Evolutionary conservation across 2,113 vertebrate genomes (phyloP).

Genomic region (Pionites leucogaster): DNA sequence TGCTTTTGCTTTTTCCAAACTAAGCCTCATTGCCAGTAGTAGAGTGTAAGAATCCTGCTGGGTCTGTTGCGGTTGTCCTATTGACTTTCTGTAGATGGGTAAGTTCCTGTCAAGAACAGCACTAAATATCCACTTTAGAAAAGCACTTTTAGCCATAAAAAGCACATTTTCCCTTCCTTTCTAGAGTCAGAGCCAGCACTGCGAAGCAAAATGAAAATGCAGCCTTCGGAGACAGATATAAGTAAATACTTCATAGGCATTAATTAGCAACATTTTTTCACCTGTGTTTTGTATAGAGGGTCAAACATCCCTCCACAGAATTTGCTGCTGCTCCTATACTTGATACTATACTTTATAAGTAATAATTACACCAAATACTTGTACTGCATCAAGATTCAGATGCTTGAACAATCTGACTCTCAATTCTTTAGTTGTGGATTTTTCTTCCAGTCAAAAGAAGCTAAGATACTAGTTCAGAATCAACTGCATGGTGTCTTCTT

Average conservation of each 20-base stretch:
- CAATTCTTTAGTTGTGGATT: neutral
- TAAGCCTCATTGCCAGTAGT: neutral
- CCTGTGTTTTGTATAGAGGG: neutral
- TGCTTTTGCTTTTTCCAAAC: constrained; percentile 31
- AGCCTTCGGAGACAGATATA: constrained; percentile 37
- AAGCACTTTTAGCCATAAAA: constrained; percentile 53
- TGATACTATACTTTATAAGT: neutral
- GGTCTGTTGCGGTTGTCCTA: constrained; percentile 55
- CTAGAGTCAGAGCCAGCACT: neutral
- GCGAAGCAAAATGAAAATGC: constrained; percentile 35
- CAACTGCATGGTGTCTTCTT: neutral
- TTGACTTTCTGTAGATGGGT: constrained; percentile 58
- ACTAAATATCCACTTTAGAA: constrained; percentile 62
- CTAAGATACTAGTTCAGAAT: neutral
- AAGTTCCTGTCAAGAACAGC: constrained; percentile 54
- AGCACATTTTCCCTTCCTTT: constrained; percentile 31
- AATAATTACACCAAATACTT: neutral
- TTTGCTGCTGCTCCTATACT: neutral
- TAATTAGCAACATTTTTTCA: constrained; percentile 53
- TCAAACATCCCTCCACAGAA: neutral
- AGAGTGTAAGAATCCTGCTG: constrained; percentile 24
- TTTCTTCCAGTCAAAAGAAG: neutral
- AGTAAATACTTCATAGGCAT: constrained; percentile 56
- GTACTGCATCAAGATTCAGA: neutral
- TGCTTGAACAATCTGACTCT: neutral